A percentile compares a stretch with the other conserved stretches of the same genome.
Conservation (phyloP, 2,113 vertebrate species). For the Malurus melanocephalus region DNA sequence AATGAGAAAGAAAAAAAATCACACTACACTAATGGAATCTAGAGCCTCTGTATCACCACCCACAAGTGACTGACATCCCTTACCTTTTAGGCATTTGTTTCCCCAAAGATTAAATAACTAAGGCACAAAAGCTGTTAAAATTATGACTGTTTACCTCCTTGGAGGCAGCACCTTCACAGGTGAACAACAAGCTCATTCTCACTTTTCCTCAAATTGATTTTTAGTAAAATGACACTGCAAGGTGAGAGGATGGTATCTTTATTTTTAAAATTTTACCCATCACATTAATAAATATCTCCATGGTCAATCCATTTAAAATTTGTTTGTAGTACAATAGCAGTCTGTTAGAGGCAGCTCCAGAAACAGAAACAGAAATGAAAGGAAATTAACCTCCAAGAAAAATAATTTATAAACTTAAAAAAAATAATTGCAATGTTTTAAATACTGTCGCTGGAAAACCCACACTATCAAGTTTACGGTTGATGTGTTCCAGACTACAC, state of each 20-base stretch:
- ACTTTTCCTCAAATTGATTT: not conserved
- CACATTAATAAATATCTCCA: not conserved
- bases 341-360: not conserved
- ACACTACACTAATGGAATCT: not conserved
- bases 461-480: conserved; percentile 6
- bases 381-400: conserved; percentile 34
- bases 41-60: not conserved
- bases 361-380: conserved; percentile 29
- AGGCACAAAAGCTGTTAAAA: not conserved
- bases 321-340: not conserved
- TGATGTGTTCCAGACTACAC: conserved; percentile 22
- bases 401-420: conserved; percentile 29
- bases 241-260: not conserved
- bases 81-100: not conserved
- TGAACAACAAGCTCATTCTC: not conserved
- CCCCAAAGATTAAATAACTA: not conserved
- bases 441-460: conserved; percentile 24
- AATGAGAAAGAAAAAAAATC: not conserved
- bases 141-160: not conserved
- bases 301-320: not conserved
- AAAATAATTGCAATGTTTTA: conserved; percentile 16
- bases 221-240: not conserved
- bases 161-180: not conserved
- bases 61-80: not conserved
- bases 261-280: not conserved